Evolutionary conservation across 2,797 vertebrate genomes (phyloP).

Genomic region (Loriculus beryllinus): DNA sequence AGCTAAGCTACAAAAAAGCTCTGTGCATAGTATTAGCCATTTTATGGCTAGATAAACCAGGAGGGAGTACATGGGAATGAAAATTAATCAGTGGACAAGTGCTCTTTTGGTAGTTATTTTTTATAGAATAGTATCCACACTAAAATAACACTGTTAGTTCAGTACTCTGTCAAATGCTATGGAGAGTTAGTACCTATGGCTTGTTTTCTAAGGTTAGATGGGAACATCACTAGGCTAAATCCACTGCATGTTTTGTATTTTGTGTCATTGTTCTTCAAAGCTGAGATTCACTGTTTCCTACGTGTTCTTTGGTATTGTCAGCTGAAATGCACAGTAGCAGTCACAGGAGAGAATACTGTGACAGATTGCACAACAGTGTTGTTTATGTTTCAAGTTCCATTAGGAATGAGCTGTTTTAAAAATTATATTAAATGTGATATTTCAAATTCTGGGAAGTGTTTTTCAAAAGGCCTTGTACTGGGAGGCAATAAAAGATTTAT

Average conservation of each 20-base stretch:
- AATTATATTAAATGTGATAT: neutral
- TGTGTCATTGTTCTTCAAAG: neutral
- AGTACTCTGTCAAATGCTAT: neutral
- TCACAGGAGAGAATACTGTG: neutral
- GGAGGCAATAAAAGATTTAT: neutral
- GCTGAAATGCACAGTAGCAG: neutral
- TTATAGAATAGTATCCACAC: neutral
- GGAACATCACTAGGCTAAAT: neutral
- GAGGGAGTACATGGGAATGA: neutral
- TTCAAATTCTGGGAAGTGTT: constrained; percentile 13
- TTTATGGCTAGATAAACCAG: neutral
- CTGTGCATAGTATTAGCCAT: rapidly evolving
- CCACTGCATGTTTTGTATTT: neutral
- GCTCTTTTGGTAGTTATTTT: neutral
- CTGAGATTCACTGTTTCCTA: neutral
- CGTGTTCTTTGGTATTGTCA: neutral
- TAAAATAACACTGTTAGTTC: neutral
- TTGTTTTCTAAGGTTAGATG: neutral
- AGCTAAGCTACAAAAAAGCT: neutral
- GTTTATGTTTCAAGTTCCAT: constrained; percentile 11
- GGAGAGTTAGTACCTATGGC: neutral
- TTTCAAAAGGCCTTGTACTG: neutral
- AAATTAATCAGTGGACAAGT: neutral
- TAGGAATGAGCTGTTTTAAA: neutral
- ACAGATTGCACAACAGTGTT: neutral